Evolutionary conservation across 2,888 invertebrate species (phyloP).

Genomic region (Megastigmus dorsalis): DNA sequence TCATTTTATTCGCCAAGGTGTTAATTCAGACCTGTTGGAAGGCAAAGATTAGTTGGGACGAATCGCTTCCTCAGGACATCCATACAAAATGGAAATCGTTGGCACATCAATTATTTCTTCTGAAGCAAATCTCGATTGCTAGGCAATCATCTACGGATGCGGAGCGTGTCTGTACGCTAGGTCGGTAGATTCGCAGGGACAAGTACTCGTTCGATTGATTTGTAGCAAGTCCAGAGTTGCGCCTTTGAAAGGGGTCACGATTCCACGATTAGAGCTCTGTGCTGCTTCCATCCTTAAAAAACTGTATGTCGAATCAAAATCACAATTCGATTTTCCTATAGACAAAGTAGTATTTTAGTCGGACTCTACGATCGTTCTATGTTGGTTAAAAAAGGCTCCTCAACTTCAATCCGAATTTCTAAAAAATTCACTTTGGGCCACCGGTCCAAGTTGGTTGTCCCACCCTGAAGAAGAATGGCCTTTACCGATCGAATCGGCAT

Average conservation of each 20-base stretch:
- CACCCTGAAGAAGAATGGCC: neutral
- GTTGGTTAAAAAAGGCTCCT: constrained; percentile 50
- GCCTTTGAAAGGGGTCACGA: constrained; percentile 17
- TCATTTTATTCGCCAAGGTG: neutral
- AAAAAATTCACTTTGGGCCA: neutral
- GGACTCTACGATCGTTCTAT: constrained; percentile 53
- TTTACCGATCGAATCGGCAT: neutral
- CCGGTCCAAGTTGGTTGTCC: neutral
- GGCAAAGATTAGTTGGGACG: constrained; percentile 10
- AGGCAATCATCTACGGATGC: constrained; percentile 34
- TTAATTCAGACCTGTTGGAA: constrained; percentile 2
- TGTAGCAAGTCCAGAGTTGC: constrained; percentile 49
- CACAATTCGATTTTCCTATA: too few relatives aligned
- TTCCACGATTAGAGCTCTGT: constrained; percentile 54
- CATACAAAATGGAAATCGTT: constrained; percentile 8
- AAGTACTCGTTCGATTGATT: neutral
- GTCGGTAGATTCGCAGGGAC: neutral
- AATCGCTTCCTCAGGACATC: constrained; percentile 8
- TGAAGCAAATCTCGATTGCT: constrained; percentile 30
- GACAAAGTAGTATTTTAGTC: constrained; percentile 54
- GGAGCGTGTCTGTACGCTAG: constrained; percentile 38
- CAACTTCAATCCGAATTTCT: constrained; percentile 48
- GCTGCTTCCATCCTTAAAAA: too few relatives aligned
- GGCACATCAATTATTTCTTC: neutral
- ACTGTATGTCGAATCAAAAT: too few relatives aligned